Conservation (phyloP, 2,113 vertebrate genomes). For the Bambusicola thoracicus region DNA sequence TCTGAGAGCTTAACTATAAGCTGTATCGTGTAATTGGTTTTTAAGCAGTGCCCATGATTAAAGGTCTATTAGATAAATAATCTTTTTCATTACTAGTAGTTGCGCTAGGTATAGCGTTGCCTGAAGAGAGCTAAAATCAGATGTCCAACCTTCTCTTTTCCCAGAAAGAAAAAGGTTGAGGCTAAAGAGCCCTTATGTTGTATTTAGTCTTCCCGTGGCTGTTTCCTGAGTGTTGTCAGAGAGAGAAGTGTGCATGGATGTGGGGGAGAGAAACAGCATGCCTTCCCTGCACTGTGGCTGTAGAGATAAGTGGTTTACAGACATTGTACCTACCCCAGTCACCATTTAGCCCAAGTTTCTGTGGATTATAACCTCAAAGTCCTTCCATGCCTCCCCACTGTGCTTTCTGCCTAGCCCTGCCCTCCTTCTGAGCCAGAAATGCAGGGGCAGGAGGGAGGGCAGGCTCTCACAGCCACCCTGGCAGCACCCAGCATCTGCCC, state of each 20-base stretch:
- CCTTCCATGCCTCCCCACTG: not conserved
- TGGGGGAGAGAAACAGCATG: not conserved
- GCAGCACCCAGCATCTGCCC: not conserved
- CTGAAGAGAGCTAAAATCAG: not conserved
- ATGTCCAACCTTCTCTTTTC: not conserved
- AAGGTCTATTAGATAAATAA: conserved; percentile 58
- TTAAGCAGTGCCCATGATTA: conserved; percentile 45
- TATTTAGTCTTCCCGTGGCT: not conserved
- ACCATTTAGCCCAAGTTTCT: not conserved
- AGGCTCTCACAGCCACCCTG: not conserved
- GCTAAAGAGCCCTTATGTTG: not conserved
- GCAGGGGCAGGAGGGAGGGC: no score
- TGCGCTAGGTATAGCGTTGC: not conserved
- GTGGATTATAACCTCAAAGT: not conserved
- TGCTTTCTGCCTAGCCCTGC: not conserved
- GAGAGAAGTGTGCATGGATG: not conserved
- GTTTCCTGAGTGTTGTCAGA: accelerated
- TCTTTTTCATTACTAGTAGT: conserved; percentile 33
- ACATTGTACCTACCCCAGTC: not conserved
- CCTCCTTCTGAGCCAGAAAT: no score
- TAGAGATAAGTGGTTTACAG: not conserved
- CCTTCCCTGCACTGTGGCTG: not conserved
- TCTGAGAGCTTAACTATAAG: conserved; percentile 58
- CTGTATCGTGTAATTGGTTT: conserved; percentile 59
- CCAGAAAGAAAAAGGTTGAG: not conserved